These are phyloP conservation scores for Amaurobius ferox DNA, from an alignment of 2,888 invertebrate genomes.

Conservation along the genomic window DNA sequence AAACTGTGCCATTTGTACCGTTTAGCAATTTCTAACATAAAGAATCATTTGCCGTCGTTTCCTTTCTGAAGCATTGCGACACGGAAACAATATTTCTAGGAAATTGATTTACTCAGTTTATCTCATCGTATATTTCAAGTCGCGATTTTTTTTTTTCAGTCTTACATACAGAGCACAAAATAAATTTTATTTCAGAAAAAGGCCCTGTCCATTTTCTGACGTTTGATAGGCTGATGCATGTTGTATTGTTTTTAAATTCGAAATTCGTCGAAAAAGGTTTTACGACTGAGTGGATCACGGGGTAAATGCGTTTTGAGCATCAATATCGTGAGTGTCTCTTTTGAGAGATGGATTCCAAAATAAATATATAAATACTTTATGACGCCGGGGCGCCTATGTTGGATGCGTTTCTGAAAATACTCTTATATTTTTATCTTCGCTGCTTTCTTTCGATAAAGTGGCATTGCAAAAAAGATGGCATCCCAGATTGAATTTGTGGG, in stretches of 20 bases:
- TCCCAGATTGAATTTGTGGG: neutral
- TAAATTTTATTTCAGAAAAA: neutral
- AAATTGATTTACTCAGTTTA: constrained; percentile 51
- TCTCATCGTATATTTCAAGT: constrained; percentile 11
- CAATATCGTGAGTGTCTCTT: neutral
- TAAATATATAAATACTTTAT: neutral
- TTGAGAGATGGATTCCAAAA: neutral
- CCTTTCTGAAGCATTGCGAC: neutral
- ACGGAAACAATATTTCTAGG: constrained; percentile 36
- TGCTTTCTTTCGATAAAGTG: neutral
- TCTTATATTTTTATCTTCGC: neutral
- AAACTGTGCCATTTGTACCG: constrained; percentile 30
- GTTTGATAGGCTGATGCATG: neutral
- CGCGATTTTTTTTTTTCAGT: neutral
- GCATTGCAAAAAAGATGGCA: neutral
- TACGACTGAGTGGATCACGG: constrained; percentile 11
- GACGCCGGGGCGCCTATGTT: neutral
- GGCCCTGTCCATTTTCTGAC: neutral
- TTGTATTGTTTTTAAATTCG: constrained; percentile 31
- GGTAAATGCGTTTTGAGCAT: neutral
- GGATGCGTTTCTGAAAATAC: neutral
- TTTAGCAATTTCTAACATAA: neutral
- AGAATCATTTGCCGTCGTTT: neutral
- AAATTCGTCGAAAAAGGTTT: constrained; percentile 19
- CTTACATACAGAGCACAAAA: neutral